Conservation (phyloP, 2,113 vertebrate species). For the Parus major region DNA sequence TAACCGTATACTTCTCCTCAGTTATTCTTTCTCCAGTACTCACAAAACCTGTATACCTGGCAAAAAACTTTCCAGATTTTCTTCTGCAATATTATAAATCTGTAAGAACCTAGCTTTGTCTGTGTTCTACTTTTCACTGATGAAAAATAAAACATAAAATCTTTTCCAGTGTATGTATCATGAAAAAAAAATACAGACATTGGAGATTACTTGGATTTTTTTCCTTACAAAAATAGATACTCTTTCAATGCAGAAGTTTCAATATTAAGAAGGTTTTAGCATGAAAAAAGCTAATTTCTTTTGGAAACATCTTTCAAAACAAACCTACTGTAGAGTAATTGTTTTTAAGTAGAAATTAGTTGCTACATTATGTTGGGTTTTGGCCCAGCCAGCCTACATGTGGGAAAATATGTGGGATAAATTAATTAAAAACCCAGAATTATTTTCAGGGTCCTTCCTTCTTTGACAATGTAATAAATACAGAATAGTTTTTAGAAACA, state of each 20-base stretch:
- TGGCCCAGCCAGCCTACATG: neutral
- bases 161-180: neutral
- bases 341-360: neutral
- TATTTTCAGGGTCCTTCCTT: neutral
- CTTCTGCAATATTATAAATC: neutral
- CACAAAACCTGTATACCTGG: neutral
- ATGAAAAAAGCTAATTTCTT: neutral
- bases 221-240: neutral
- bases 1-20: rapidly evolving
- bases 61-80: neutral
- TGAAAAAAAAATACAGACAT: neutral
- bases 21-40: neutral
- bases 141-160: neutral
- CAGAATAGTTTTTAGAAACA: neutral
- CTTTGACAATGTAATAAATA: neutral
- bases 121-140: neutral
- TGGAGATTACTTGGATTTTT: neutral
- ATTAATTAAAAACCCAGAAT: neutral
- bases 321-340: neutral
- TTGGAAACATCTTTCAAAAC: neutral
- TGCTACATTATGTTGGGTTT: neutral
- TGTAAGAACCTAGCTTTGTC: neutral
- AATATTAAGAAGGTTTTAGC: neutral
- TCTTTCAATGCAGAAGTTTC: neutral
- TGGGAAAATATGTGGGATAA: neutral